Evolutionary conservation across 2,888 invertebrate genomes (phyloP), one percentile per base, ranked within the genome.

Genomic region (Drosophila paranaensis): DNA sequence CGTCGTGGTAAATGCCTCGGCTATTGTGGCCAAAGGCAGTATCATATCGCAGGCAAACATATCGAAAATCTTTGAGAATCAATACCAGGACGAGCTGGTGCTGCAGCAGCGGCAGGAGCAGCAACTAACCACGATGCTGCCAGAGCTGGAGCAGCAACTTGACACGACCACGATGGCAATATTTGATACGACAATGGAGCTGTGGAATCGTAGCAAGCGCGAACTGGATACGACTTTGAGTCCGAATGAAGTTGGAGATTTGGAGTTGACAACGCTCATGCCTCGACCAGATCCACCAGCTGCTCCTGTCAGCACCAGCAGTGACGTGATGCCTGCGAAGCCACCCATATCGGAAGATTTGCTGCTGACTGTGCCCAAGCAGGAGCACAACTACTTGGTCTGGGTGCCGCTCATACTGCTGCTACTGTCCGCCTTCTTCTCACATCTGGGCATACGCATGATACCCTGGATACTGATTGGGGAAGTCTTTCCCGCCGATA

Each of bases 391-490:
- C 74, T 92, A 94, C 0, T 92, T 94, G 54, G 93, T 94, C 0
- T 97, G 96, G 96, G 91, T 96, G 3, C 96, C 97, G 0, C 94
- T 95, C 25, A 93, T 94, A 0, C 93, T 96, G 0, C 92, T 97
- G 25, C 94, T 96, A 81, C 90, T 94, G 1, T 93, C 95, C 6
- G 96, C 96, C 0, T 95, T 96, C 79, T 92, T 96, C 48, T 94
- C 96, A 0, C 96, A 96, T 85, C 93, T 95, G 4, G 92, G 92
- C 30, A 95, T 97, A 51, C 93, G 96, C 60, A 92, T 96, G 71
- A 91, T 97, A 50, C 96, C 97, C 0, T 97, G 97, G 97, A 95
- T 97, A 74, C 93, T 97, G 13, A 95, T 96, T 45, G 96, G 96
- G 10, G 97, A 97, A 93, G 95, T 96, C 71, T 96, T 94, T 88